Conservation (phyloP, 1,140 invertebrate species). For the Muscidifurax raptorellus region DNA sequence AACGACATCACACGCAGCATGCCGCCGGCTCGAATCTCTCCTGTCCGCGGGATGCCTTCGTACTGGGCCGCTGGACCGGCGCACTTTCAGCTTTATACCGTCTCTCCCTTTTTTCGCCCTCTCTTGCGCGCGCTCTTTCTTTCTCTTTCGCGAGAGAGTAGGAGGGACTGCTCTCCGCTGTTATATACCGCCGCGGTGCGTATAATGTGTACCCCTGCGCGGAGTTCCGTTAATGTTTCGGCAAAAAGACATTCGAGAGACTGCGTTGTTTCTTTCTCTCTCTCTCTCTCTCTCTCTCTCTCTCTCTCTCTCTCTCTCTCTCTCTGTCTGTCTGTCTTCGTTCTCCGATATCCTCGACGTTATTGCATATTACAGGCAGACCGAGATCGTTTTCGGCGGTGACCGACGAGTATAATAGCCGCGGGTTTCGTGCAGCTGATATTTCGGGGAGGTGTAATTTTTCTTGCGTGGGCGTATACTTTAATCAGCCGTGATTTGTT, state of each 20-base stretch:
- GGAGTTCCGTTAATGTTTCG: conserved; percentile 41
- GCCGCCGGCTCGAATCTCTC: conserved; percentile 70
- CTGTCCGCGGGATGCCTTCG: conserved; percentile 57
- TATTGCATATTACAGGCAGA: too few relatives aligned
- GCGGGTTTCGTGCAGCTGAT: too few relatives aligned
- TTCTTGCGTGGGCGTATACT: too few relatives aligned
- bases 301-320: too few relatives aligned
- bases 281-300: too few relatives aligned
- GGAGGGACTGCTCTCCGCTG: neutral
- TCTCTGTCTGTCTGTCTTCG: neutral
- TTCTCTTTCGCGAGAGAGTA: conserved; percentile 55
- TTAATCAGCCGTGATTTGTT: too few relatives aligned
- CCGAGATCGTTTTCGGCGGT: neutral
- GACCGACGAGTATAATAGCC: neutral
- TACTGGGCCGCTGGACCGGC: conserved; percentile 70
- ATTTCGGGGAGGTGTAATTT: neutral
- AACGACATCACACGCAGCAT: conserved; percentile 65
- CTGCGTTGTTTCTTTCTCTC: neutral
- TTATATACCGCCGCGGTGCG: too few relatives aligned
- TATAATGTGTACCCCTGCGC: neutral
- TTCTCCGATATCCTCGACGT: neutral
- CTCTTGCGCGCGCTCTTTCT: conserved; percentile 38
- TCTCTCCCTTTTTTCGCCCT: conserved; percentile 47
- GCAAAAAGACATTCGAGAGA: conserved; percentile 17
- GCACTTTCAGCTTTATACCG: conserved; percentile 73